phyloP scores from a whole-genome alignment of 2,113 vertebrate genomes.

The Leucopternis melanops region DNA sequence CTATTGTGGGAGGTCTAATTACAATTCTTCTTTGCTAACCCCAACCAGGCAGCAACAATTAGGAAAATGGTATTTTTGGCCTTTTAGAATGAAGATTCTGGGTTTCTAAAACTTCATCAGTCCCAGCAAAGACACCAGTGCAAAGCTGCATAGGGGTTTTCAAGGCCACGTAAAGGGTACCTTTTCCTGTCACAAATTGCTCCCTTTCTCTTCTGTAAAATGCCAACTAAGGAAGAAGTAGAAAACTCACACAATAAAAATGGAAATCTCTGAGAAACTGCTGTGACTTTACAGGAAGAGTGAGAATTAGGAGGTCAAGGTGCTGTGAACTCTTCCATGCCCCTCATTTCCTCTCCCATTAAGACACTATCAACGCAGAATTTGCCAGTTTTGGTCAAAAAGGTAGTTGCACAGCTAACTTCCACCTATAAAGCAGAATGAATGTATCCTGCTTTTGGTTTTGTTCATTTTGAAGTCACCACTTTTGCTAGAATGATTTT shows the following conservation, averaged over 20 bases:
- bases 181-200: neutral
- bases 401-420: neutral
- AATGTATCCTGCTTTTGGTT: neutral
- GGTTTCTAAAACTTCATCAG: neutral
- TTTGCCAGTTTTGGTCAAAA: neutral
- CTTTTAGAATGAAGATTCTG: neutral
- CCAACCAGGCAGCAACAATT: neutral
- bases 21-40: no score
- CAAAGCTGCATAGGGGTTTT: neutral
- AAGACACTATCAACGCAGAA: neutral
- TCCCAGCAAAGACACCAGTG: neutral
- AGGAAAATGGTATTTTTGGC: neutral
- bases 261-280: neutral
- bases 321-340: neutral
- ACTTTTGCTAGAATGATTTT: neutral
- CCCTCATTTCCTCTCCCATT: neutral
- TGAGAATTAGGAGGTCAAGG: neutral
- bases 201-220: neutral
- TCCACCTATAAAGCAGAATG: neutral
- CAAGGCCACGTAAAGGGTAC: neutral
- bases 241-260: neutral
- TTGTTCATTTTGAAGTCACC: neutral
- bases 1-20: slow-evolving; percentile 48
- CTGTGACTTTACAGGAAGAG: neutral
- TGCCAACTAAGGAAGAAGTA: neutral